Conservation (phyloP, 2,888 invertebrate species). For the Rhagonycha fulva region DNA sequence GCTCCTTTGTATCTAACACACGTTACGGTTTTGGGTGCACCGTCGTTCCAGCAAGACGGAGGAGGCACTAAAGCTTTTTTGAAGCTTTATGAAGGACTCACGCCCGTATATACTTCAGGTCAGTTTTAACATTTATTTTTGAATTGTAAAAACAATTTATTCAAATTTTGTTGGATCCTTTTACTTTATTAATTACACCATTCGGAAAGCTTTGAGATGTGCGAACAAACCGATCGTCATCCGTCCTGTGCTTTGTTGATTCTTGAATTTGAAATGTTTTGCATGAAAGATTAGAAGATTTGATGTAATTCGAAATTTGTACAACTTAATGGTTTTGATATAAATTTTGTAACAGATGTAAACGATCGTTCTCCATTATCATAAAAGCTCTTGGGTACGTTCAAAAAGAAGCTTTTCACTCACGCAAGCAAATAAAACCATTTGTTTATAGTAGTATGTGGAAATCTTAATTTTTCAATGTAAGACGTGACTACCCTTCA, state of each 20-base stretch:
- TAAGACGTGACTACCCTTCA: background rate
- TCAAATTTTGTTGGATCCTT: no score
- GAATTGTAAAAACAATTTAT: background rate
- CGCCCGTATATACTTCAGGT: slow-evolving; percentile 87
- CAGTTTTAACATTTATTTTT: slow-evolving; percentile 29
- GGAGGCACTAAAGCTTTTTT: slow-evolving; percentile 69
- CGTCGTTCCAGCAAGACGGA: slow-evolving; percentile 67
- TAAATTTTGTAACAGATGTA: background rate
- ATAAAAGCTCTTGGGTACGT: background rate
- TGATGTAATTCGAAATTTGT: background rate
- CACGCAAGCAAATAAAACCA: background rate
- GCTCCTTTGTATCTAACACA: slow-evolving; percentile 85
- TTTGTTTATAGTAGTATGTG: background rate
- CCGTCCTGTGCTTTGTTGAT: background rate
- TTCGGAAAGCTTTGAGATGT: background rate
- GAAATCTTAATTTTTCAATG: background rate
- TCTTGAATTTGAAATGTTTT: background rate
- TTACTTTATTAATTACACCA: no score
- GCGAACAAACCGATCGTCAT: background rate
- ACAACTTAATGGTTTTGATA: background rate
- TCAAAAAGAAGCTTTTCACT: background rate
- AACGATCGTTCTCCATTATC: background rate
- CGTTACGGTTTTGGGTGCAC: slow-evolving; percentile 84
- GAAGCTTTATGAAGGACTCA: slow-evolving; percentile 89
- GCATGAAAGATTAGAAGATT: background rate